These are phyloP conservation scores for Hirundichthys speculiger DNA, from an alignment of 2,113 vertebrate species.

Conservation along the genomic window DNA sequence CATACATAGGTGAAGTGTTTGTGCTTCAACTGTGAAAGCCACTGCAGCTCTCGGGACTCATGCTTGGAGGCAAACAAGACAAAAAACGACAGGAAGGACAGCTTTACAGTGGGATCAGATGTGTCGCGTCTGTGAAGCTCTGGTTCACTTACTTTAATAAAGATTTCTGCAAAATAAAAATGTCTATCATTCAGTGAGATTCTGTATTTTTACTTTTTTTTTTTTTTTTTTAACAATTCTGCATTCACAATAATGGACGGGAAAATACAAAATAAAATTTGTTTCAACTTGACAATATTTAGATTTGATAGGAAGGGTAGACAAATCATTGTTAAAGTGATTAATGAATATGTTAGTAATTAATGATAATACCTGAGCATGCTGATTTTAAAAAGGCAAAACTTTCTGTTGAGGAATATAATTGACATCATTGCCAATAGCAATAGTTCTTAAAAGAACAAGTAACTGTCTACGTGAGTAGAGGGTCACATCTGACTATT, in stretches of 20 bases:
- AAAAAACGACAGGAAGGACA: too few species aligned
- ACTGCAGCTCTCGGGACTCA: constrained; percentile 13
- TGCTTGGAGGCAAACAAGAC: constrained; percentile 14
- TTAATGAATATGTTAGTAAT: constrained; percentile 28
- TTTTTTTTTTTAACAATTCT: too few species aligned
- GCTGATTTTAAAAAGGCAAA: constrained; percentile 20
- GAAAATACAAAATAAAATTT: not conserved
- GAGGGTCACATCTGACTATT: not conserved
- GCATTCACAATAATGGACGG: too few species aligned
- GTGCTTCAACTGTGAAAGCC: constrained; percentile 60
- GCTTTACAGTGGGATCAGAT: not conserved
- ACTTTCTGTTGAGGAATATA: not conserved
- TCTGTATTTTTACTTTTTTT: too few species aligned
- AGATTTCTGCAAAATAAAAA: not conserved
- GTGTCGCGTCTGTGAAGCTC: not conserved
- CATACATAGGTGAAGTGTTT: constrained; percentile 14
- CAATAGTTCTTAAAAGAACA: not conserved
- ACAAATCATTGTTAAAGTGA: constrained; percentile 3
- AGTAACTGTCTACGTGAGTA: too few species aligned
- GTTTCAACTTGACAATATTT: too few species aligned
- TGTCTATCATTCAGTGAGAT: not conserved
- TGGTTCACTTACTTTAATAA: not conserved
- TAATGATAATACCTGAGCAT: constrained; percentile 16
- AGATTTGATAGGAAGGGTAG: too few species aligned
- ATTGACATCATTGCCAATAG: too few species aligned